Percentiles rank a stretch among this genome's conserved stretches.
Evolutionary conservation across 2,797 vertebrate genomes (phyloP).

Genomic region (Dicrostonyx torquatus): DNA sequence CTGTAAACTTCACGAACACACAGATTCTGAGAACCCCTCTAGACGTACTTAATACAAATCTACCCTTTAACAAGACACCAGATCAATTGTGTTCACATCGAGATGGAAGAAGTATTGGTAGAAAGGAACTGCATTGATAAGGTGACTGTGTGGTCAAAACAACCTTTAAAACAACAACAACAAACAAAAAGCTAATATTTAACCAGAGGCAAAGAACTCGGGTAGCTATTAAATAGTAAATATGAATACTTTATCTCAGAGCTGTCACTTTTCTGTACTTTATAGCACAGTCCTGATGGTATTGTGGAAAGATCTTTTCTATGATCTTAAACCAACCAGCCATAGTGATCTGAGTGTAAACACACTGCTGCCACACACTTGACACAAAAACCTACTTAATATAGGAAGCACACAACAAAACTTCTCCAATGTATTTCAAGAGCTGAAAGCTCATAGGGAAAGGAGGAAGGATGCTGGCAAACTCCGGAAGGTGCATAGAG

Average conservation of each 20-base stretch:
- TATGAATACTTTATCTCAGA: neutral
- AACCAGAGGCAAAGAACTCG: neutral
- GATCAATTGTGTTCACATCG: neutral
- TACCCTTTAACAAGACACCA: neutral
- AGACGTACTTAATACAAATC: neutral
- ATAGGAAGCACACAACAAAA: neutral
- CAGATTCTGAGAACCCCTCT: neutral
- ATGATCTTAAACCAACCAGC: neutral
- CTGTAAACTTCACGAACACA: neutral
- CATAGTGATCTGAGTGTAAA: neutral
- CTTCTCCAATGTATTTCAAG: constrained; percentile 52
- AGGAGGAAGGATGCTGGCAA: neutral
- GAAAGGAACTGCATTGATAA: constrained; percentile 13
- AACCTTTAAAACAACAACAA: neutral
- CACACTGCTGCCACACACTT: neutral
- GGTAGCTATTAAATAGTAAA: neutral
- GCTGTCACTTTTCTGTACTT: neutral
- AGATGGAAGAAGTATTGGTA: neutral
- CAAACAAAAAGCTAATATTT: constrained; percentile 2
- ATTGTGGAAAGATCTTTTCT: neutral
- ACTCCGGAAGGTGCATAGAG: constrained; percentile 35
- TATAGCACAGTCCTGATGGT: neutral
- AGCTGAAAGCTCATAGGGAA: neutral
- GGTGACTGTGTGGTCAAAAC: neutral
- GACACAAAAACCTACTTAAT: constrained; percentile 7